Percentiles rank a stretch among this genome's conserved stretches.
Conservation (phyloP, 2,797 vertebrate genomes). For the Galago senegalensis region DNA sequence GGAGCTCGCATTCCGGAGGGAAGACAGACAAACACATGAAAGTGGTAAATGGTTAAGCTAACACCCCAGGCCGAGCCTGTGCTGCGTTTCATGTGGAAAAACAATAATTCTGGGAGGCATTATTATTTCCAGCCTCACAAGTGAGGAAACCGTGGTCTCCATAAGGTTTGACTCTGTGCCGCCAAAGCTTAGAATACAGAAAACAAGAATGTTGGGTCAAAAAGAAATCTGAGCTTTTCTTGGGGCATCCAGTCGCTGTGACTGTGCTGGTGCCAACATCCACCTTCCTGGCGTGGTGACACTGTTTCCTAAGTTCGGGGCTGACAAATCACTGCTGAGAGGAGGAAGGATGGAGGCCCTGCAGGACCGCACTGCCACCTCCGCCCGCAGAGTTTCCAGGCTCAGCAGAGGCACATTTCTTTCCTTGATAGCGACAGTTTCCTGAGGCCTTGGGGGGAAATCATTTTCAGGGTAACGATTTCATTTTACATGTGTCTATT, state of each 20-base stretch:
- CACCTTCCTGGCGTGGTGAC: accelerated
- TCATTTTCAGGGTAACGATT: slow-evolving; percentile 60
- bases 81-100: not conserved
- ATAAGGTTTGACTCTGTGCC: not conserved
- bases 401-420: not conserved
- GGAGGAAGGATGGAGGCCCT: not conserved
- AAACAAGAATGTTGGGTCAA: too few relatives aligned
- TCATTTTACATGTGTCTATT: slow-evolving; percentile 72
- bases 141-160: not conserved
- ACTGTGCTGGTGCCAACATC: accelerated
- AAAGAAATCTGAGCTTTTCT: not conserved
- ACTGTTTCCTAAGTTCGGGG: accelerated
- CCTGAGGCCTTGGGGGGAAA: not conserved
- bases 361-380: accelerated
- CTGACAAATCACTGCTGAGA: accelerated
- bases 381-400: accelerated
- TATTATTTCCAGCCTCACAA: not conserved
- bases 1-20: not conserved
- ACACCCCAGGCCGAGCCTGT: not conserved
- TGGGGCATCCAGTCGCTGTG: not conserved
- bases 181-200: not conserved
- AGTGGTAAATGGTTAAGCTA: not conserved
- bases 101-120: too few relatives aligned
- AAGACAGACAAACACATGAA: not conserved
- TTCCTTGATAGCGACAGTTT: not conserved